Conservation (phyloP, 2,888 invertebrate species). For the Exephanes ischioxanthus region DNA sequence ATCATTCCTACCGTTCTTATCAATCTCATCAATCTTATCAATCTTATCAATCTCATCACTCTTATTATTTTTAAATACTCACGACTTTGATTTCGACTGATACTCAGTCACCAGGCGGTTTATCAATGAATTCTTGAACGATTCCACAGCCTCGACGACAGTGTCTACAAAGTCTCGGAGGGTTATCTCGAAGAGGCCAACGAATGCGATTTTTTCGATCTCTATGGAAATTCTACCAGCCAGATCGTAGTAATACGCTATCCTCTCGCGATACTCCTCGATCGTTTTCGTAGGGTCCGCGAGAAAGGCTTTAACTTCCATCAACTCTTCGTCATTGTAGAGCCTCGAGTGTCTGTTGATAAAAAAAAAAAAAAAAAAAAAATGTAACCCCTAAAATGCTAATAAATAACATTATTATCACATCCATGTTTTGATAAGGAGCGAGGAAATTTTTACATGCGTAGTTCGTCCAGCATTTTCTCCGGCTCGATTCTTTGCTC, state of each 20-base stretch:
- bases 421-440: background rate
- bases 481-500: conserved; percentile 91
- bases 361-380: conserved; percentile 30
- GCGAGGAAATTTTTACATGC: conserved; percentile 53
- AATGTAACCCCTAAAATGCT: background rate
- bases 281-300: conserved; percentile 87
- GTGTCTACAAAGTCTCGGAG: conserved; percentile 91
- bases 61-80: conserved; percentile 79
- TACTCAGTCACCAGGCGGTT: conserved; percentile 92
- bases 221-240: conserved; percentile 87
- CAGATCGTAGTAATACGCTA: conserved; percentile 88
- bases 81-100: conserved; percentile 91
- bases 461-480: conserved; percentile 89
- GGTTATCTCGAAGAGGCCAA: conserved; percentile 95
- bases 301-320: conserved; percentile 88
- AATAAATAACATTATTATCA: background rate
- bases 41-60: too few relatives aligned
- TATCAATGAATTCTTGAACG: conserved; percentile 90
- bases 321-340: conserved; percentile 77
- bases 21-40: too few relatives aligned
- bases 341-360: conserved; percentile 75
- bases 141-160: conserved; percentile 89
- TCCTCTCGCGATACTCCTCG: conserved; percentile 88
- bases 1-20: too few relatives aligned
- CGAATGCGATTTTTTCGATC: conserved; percentile 89